Percentiles rank a stretch among this genome's conserved stretches.
phyloP scores from a whole-genome alignment of 1,140 invertebrate species.

The Physella acuta region DNA sequence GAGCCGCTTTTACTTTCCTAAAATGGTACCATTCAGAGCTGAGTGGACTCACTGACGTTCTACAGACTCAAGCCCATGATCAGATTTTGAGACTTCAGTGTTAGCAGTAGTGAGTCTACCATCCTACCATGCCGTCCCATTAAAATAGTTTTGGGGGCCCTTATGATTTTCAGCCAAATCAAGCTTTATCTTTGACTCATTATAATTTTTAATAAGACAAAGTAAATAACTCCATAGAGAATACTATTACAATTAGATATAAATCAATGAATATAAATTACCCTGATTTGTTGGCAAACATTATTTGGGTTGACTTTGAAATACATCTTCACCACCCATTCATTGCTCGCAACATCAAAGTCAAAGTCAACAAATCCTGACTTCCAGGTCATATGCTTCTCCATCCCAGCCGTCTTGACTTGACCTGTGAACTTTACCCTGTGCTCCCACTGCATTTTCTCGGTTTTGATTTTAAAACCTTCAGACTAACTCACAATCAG shows the following conservation, averaged over 20 bases:
- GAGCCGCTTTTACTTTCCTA: too few relatives aligned
- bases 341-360: background rate
- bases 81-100: too few relatives aligned
- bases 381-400: conserved; percentile 8
- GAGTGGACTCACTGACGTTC: too few relatives aligned
- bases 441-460: conserved; percentile 1
- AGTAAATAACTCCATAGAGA: background rate
- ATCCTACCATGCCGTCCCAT: too few relatives aligned
- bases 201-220: background rate
- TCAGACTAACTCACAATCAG: too few relatives aligned
- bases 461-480: too few relatives aligned
- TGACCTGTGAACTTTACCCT: background rate
- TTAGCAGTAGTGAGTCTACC: too few relatives aligned
- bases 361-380: conserved; percentile 6
- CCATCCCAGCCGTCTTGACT: conserved; percentile 9
- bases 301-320: conserved; percentile 13
- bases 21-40: too few relatives aligned
- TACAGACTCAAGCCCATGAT: too few relatives aligned
- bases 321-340: conserved; percentile 12
- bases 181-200: background rate
- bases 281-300: background rate
- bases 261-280: conserved; percentile 1
- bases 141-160: background rate
- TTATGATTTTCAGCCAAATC: background rate
- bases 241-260: background rate